These are phyloP conservation scores for Lasioglossum morio DNA, from an alignment of 2,888 invertebrate species.

Conservation along the genomic window DNA sequence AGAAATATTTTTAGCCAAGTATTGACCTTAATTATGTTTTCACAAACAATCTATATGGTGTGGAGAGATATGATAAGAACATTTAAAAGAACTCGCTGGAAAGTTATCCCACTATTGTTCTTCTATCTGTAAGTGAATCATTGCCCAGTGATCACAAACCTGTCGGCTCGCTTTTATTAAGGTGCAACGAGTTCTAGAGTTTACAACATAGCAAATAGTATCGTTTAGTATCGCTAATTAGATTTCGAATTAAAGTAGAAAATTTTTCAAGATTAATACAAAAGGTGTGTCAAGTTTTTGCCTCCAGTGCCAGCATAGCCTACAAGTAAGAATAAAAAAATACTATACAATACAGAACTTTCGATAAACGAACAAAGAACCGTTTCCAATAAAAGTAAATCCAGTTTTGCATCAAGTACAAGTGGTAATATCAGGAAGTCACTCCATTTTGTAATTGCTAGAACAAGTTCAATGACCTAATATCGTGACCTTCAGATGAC, in stretches of 20 bases:
- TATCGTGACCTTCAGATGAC: too few species aligned
- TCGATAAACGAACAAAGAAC: too few species aligned
- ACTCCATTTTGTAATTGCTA: neutral
- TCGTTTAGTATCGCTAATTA: neutral
- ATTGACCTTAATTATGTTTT: neutral
- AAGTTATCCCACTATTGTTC: neutral
- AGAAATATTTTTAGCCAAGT: neutral
- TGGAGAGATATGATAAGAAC: neutral
- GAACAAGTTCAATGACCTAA: neutral
- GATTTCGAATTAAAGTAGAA: neutral
- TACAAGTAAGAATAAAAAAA: neutral
- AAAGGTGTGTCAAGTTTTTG: neutral
- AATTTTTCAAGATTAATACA: neutral
- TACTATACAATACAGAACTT: neutral
- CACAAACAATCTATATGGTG: neutral
- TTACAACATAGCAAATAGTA: neutral
- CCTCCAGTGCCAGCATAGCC: neutral
- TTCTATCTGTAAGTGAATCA: conserved; percentile 19
- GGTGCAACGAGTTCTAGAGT: neutral
- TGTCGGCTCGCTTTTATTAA: neutral
- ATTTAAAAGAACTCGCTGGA: neutral
- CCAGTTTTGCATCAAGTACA: neutral
- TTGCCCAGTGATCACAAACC: neutral
- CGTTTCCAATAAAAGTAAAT: neutral
- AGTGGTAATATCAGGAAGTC: neutral